Conservation (phyloP, 2,888 invertebrate genomes). For the Oligia strigilis region DNA sequence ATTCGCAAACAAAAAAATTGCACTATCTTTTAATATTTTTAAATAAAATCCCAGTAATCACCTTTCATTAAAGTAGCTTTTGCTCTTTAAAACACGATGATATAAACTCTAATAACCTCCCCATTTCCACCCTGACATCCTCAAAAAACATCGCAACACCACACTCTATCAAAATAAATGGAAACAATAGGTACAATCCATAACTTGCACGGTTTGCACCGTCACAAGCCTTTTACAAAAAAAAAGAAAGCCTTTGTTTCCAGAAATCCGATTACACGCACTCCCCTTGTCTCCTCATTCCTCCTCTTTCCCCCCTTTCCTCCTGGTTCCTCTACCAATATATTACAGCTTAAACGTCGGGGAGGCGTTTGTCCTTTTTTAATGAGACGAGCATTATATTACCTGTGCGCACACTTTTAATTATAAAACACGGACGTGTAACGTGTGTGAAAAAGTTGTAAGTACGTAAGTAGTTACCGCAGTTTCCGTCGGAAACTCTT, state of each 20-base stretch:
- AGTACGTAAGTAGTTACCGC: conserved; percentile 2
- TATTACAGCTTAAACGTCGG: conserved; percentile 42
- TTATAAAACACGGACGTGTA: conserved; percentile 43
- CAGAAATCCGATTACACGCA: conserved; percentile 54
- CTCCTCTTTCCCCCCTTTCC: background rate
- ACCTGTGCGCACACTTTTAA: conserved; percentile 50
- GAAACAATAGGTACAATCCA: conserved; percentile 5
- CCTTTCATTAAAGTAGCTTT: background rate
- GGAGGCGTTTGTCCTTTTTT: conserved; percentile 51
- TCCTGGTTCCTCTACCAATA: conserved; percentile 18
- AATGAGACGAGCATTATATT: conserved; percentile 55
- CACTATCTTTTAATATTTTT: background rate
- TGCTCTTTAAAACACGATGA: background rate
- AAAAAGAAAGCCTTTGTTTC: conserved; percentile 38
- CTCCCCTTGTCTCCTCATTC: background rate
- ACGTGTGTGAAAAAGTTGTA: conserved; percentile 29
- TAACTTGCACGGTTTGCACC: background rate
- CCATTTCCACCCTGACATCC: background rate
- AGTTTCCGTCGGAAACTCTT: conserved; percentile 12
- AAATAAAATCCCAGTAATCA: background rate
- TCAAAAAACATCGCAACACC: background rate
- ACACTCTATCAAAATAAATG: conserved; percentile 1
- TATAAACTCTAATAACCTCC: background rate
- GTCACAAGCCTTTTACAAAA: conserved; percentile 16
- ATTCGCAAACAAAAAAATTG: background rate